Conservation (phyloP, 2,797 vertebrate genomes). For the Megaceryle alcyon region DNA sequence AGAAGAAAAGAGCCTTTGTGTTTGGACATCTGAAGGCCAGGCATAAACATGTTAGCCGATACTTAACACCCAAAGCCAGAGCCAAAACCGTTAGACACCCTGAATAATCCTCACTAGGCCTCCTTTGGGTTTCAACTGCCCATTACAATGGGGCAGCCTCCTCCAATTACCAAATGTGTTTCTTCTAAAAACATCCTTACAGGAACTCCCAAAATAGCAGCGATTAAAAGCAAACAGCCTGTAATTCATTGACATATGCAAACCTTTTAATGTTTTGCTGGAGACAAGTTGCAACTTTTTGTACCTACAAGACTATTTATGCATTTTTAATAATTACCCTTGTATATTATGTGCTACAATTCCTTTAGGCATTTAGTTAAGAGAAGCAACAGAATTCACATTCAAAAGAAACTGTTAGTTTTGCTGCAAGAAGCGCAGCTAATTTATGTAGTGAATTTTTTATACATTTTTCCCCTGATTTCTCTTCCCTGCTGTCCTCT, state of each 20-base stretch:
- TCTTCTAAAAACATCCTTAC: slow-evolving; percentile 77
- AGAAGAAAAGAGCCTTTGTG: slow-evolving; percentile 84
- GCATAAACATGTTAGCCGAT: slow-evolving; percentile 84
- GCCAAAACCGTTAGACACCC: slow-evolving; percentile 83
- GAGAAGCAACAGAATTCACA: slow-evolving; percentile 63
- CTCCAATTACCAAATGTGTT: slow-evolving; percentile 76
- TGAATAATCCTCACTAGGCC: slow-evolving; percentile 76
- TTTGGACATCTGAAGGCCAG: slow-evolving; percentile 82
- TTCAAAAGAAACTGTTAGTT: slow-evolving; percentile 75
- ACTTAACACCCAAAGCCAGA: slow-evolving; percentile 83
- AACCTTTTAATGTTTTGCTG: slow-evolving; percentile 77
- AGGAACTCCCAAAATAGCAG: slow-evolving; percentile 80
- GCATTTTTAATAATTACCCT: slow-evolving; percentile 78
- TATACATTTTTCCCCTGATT: slow-evolving; percentile 64
- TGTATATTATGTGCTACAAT: slow-evolving; percentile 69
- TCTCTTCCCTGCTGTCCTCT: slow-evolving; percentile 75
- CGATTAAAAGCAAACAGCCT: slow-evolving; percentile 77
- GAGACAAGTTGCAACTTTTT: slow-evolving; percentile 72
- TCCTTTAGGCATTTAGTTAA: slow-evolving; percentile 73
- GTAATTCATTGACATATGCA: slow-evolving; percentile 77
- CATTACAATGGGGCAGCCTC: slow-evolving; percentile 74
- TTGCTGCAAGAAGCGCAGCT: slow-evolving; percentile 67
- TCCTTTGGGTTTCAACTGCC: slow-evolving; percentile 79
- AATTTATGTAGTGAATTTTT: slow-evolving; percentile 78
- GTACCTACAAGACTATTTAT: slow-evolving; percentile 72